Evolutionary conservation across 2,888 invertebrate genomes (phyloP).

Genomic region (Lasioglossum calceatum): DNA sequence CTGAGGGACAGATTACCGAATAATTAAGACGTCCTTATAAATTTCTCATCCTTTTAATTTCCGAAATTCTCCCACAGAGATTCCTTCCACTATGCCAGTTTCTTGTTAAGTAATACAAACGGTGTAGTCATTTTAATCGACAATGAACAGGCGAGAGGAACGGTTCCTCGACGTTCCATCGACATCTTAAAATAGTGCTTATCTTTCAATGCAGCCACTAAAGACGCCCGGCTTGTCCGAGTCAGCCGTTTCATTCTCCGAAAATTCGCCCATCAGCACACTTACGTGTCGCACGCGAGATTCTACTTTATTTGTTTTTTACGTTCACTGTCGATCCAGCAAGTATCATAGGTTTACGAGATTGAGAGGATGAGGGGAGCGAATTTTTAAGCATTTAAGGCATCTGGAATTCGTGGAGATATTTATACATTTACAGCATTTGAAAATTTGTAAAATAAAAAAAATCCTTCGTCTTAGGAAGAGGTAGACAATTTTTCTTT

Average conservation of each 20-base stretch:
- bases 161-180: background rate
- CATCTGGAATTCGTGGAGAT: no score
- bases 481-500: no score
- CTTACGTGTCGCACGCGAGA: background rate
- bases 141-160: background rate
- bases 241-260: constrained; percentile 4
- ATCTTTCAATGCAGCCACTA: background rate
- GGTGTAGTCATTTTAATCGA: background rate
- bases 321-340: background rate
- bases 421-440: no score
- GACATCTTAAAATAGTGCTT: constrained; percentile 4
- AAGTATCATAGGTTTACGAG: background rate
- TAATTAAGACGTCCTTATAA: constrained; percentile 13
- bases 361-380: background rate
- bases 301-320: background rate
- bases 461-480: no score
- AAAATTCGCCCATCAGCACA: background rate
- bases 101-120: background rate
- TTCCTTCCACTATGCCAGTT: background rate
- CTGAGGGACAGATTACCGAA: constrained; percentile 23
- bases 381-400: background rate
- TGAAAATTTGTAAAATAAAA: no score
- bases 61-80: background rate
- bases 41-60: background rate
- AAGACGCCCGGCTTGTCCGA: background rate